A percentile compares a stretch with the other conserved stretches of the same genome.
These are phyloP conservation scores for Amblyraja radiata DNA, from an alignment of 2,797 vertebrate species.

Conservation along the genomic window DNA sequence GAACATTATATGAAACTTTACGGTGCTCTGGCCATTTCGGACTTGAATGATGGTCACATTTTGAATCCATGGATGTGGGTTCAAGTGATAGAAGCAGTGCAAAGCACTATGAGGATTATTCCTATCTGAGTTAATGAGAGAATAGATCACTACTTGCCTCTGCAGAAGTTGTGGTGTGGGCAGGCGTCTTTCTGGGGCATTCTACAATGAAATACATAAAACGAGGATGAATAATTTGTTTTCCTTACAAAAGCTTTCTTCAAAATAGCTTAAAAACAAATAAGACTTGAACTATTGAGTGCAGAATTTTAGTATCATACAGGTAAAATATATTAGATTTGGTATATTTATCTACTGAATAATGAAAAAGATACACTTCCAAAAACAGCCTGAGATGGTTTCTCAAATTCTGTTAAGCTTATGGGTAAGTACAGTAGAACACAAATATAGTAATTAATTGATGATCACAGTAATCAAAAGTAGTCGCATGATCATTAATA, in stretches of 20 bases:
- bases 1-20: not conserved
- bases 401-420: not conserved
- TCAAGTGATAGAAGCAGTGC: not conserved
- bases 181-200: slow-evolving; percentile 87
- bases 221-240: not conserved
- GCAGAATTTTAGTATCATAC: not conserved
- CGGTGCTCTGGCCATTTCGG: not conserved
- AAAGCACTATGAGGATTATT: not conserved
- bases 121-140: not conserved
- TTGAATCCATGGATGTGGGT: no score
- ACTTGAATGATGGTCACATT: not conserved
- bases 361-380: not conserved
- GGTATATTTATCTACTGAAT: not conserved
- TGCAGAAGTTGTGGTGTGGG: slow-evolving; percentile 87
- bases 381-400: not conserved
- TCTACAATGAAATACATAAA: slow-evolving; percentile 56
- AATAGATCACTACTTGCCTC: slow-evolving; percentile 63
- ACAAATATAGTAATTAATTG: not conserved
- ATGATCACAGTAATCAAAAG: not conserved
- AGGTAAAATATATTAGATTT: not conserved
- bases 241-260: not conserved
- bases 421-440: not conserved
- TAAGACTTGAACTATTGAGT: not conserved
- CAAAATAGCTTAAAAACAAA: not conserved
- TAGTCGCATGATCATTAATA: not conserved